A percentile compares a stretch with the other conserved stretches of the same genome.
phyloP scores from a whole-genome alignment of 2,113 vertebrate species.

The Elephantulus edwardii region DNA sequence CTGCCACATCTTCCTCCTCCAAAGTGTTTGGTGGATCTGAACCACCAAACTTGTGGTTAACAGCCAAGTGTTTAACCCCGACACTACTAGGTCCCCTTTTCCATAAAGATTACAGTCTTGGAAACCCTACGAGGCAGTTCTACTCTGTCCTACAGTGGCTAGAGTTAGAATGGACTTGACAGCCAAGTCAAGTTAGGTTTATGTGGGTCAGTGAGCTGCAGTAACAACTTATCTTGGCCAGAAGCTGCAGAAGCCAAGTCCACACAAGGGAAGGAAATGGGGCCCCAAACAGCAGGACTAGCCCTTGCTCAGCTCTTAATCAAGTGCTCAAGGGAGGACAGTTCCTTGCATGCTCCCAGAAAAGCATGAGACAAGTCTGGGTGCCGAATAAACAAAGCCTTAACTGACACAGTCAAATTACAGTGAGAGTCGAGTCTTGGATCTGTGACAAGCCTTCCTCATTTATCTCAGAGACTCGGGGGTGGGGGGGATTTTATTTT shows the following conservation, averaged over 20 bases:
- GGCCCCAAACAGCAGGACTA: background rate
- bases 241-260: background rate
- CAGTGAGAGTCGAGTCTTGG: background rate
- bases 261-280: background rate
- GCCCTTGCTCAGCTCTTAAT: background rate
- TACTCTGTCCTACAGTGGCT: background rate
- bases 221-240: background rate
- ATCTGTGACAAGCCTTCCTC: background rate
- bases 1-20: background rate
- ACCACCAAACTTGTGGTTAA: background rate
- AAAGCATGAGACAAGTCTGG: background rate
- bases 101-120: background rate
- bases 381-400: background rate
- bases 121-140: background rate
- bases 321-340: background rate
- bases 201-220: background rate
- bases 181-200: background rate
- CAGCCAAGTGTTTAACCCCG: background rate
- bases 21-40: no score
- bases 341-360: background rate
- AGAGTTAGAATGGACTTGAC: background rate
- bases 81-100: background rate
- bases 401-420: background rate
- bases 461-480: background rate
- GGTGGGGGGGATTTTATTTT: no score